Base-by-base conservation (phyloP, 1,140 invertebrate genomes). In the Drosophila pachea region DNA sequence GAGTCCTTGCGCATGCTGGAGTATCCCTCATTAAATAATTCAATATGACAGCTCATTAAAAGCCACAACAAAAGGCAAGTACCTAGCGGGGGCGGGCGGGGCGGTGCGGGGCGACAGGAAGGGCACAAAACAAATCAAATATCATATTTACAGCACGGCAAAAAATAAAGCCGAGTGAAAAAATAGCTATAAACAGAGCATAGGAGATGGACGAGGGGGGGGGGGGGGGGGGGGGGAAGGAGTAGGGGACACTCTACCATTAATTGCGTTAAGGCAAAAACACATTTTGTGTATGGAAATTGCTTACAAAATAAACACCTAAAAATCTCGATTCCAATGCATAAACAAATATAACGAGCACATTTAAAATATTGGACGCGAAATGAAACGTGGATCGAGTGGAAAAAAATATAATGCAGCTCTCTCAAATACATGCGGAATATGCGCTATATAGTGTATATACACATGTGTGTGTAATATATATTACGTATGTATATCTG, bases 341-440 rank as follows among this genome's bases (percentile, higher is more conserved):
- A 69, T 69, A 69, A 69, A 69, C 53, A 69, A 64, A 69, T 52
- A 64, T 50, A 64, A 69, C 56, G 52, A 50, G 31, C 35, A 8
- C 52, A 64, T 58, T 64, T 64, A 48, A 63, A 68, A 48, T 53
- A 62, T 38, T 52, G 35, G 38, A 48, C 29, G 9, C 40, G 54
- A 47, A 49, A 48, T 53, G 22, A 54, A 68, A 68, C 32, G 29
- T 9, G 62, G 49, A 63, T 49, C 29, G 31, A 36, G 49, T 48
- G 42, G 47, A 55, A 42, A 54, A 42, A 55, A 48, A 68, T 55
- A 55, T 63, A 62, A 63, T 68, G 58, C 58, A 68, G 38, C 35
- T 53, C 35, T 68, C 48, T 16, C 55, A 60, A 69, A 64, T 38
- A 59, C 58, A 59, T 70, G 54, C 29, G 42, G n/a, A n/a, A n/a